Evolutionary conservation across 2,888 invertebrate genomes (phyloP).

Genomic region (Acanthosepion pharaonis): DNA sequence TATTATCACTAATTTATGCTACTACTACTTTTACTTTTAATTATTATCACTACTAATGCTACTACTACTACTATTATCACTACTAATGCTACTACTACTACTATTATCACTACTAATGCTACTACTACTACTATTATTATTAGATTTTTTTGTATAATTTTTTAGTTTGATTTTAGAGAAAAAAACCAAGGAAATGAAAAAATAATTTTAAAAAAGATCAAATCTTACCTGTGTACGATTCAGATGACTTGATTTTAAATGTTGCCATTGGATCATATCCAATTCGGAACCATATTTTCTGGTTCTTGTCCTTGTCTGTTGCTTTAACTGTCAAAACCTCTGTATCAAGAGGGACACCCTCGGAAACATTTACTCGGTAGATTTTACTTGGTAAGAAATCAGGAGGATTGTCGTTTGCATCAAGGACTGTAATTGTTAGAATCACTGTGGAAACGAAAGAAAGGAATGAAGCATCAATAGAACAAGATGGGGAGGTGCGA

Average conservation of each 20-base stretch:
- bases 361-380: conserved; percentile 62
- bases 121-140: too few species aligned
- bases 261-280: conserved; percentile 52
- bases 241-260: conserved; percentile 54
- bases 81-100: too few species aligned
- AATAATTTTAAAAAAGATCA: neutral
- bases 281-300: conserved; percentile 58
- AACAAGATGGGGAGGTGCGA: neutral
- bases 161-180: too few species aligned
- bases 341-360: conserved; percentile 58
- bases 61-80: too few species aligned
- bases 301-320: conserved; percentile 62
- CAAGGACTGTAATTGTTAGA: conserved; percentile 60
- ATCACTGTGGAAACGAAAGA: conserved; percentile 55
- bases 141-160: too few species aligned
- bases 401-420: conserved; percentile 69
- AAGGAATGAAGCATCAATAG: neutral
- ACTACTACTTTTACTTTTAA: too few species aligned
- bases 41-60: too few species aligned
- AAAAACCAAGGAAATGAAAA: too few species aligned
- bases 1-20: too few species aligned
- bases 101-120: too few species aligned
- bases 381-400: conserved; percentile 58
- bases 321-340: conserved; percentile 64
- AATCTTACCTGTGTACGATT: conserved; percentile 54